Base-by-base conservation (phyloP, 2,888 invertebrate genomes). In the Penaeus monodon region DNA sequence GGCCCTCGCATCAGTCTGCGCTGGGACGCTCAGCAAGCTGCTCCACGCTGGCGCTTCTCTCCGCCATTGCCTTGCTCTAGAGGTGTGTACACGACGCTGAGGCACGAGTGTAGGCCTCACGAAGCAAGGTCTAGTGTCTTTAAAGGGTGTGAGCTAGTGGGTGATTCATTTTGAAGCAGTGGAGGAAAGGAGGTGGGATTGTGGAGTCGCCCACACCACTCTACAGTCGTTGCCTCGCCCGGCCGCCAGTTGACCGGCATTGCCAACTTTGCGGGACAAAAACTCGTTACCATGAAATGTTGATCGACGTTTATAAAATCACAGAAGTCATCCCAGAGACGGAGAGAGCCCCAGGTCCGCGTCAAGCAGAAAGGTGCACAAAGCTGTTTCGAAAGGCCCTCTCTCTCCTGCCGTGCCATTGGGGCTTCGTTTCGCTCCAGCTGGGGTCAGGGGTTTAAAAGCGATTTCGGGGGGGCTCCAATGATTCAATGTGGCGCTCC, bases 11-110 rank as follows among this genome's bases (percentile, higher is more conserved):
- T 81, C 76, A 85, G 85, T 85, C 85, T 85, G 81, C 66, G 85
- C 85, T 85, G 85, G 85, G 85, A 85, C 85, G 85, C 85, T 76
- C 85, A 74, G 85, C 79, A 81, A 85, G 81, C 76, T 74, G 63
- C 81, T 73, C 85, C 81, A 80, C 81, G 85, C 85, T 85, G 85
- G 85, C 85, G 85, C 85, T 81, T 85, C 85, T 85, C 85, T 85
- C 85, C 85, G 85, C 81, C 81, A 81, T 85, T 81, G 85, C 85
- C 85, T 85, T 76, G 85, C 85, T 81, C 68, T 70, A 81, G 85
- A 85, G 85, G 85, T 85, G 85, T 85, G 85, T 85, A 85, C 74
- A 49, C 80, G 81, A 76, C 44, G 49, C 65, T 81, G 76, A 65
- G 80, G 27, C 66, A 29, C 66, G 38, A 81, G 85, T 85, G 70